Conservation (phyloP, 2,113 vertebrate genomes). For the Cygnus atratus region DNA sequence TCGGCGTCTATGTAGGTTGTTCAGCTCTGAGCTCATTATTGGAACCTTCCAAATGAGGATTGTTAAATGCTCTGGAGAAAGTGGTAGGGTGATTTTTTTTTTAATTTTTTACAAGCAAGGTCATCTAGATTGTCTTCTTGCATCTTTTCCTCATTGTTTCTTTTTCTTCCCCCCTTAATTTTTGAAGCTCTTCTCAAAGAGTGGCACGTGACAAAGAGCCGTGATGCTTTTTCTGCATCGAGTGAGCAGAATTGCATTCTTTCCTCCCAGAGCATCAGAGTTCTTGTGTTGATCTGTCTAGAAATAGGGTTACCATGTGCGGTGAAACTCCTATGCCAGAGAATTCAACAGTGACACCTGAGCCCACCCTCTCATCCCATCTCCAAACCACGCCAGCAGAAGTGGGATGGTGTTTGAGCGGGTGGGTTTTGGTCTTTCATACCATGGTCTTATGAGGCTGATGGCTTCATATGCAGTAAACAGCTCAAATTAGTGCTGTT, state of each 20-base stretch:
- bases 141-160: not conserved
- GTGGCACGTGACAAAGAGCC: not conserved
- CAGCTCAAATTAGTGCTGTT: not conserved
- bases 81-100: not conserved
- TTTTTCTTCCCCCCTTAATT: not conserved
- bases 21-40: slow-evolving; percentile 29
- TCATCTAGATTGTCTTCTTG: not conserved
- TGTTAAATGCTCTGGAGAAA: not conserved
- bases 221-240: not conserved
- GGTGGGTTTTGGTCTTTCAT: not conserved
- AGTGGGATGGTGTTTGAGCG: not conserved
- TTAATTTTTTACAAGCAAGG: not conserved
- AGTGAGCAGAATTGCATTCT: not conserved
- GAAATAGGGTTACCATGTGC: not conserved
- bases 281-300: not conserved
- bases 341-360: not conserved
- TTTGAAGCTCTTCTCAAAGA: slow-evolving; percentile 3
- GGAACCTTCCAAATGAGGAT: not conserved
- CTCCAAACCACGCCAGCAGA: not conserved
- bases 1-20: not conserved
- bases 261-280: rapidly evolving
- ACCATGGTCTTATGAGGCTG: not conserved
- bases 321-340: not conserved
- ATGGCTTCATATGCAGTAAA: not conserved
- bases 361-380: not conserved